Evolutionary conservation across 1,140 invertebrate species (phyloP), one percentile per base, ranked within the genome.

Genomic region (Drosophila carrolli): DNA sequence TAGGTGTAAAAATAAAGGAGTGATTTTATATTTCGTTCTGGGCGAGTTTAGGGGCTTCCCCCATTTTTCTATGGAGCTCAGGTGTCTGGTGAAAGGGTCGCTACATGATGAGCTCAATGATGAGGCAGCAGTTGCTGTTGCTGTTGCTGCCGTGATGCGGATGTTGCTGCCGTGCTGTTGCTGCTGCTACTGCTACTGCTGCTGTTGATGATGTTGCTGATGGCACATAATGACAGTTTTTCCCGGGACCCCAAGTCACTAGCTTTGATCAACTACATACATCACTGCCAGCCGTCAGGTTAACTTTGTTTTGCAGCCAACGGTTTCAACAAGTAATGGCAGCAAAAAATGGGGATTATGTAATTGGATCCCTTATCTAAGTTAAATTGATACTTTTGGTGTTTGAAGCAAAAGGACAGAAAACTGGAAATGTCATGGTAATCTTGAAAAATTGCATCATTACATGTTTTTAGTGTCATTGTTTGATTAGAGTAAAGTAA

Each of bases 151-250:
- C 35, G 37, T 65, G 38, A 40, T 58, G 58, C 35, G 50, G 70
- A 27, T 48, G 56, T 11, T 60, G 57, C 53, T 32, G 29, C 29
- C 29, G 29, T 72, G 74, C 54, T 68, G 70, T 8, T 50, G 47
- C 7, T 50, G 27, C 10, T 50, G 53, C 10, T 19, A 48, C 11
- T 47, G 44, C 10, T 37, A 13, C 37, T 32, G 47, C 13, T 67
- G 50, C 32, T 68, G 44, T n/a, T 62, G 61, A 44, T 62, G 78
- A 44, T 55, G 59, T 19, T 65, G 66, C 56, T 81, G 79, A 75
- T 82, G 75, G 76, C 71, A 46, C 67, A 74, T 74, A 82, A 83
- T 83, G 70, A 78, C 75, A 78, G 70, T 75, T 63, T 75, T 46
- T 66, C 63, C 62, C 27, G 61, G 68, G 66, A 29, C 65, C 37